A percentile compares a stretch with the other conserved stretches of the same genome.
Evolutionary conservation across 1,140 invertebrate species (phyloP).

Genomic region (Drosophila pseudoananassae): DNA sequence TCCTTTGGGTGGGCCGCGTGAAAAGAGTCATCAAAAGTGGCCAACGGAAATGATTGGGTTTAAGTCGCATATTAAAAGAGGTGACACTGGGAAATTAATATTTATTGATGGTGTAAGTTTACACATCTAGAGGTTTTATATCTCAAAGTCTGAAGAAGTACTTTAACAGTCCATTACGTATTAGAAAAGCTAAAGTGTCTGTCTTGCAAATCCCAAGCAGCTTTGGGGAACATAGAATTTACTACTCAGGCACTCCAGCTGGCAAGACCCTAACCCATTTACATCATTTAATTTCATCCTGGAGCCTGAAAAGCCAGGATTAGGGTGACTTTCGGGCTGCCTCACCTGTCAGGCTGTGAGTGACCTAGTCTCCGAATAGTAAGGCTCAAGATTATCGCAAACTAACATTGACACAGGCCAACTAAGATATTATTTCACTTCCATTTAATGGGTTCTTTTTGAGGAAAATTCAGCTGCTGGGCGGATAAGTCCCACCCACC

Average conservation of each 20-base stretch:
- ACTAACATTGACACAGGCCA: conserved; percentile 36
- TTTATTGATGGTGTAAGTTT: neutral
- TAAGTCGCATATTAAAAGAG: neutral
- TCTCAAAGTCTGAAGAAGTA: too few species aligned
- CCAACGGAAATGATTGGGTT: neutral
- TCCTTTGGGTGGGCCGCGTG: neutral
- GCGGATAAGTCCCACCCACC: neutral
- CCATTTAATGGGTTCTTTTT: conserved; percentile 32
- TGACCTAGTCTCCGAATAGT: conserved; percentile 25
- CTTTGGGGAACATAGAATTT: neutral
- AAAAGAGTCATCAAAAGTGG: neutral
- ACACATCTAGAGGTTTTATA: too few species aligned
- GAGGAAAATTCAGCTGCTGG: conserved; percentile 21
- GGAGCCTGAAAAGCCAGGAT: conserved; percentile 17
- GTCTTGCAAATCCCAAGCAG: neutral
- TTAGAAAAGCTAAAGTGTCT: neutral
- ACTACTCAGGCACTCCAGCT: neutral
- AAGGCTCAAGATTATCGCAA: conserved; percentile 41
- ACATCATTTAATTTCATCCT: conserved; percentile 18
- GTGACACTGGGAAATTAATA: conserved; percentile 8
- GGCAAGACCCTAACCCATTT: conserved; percentile 27
- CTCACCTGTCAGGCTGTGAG: conserved; percentile 20
- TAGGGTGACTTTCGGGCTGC: conserved; percentile 16
- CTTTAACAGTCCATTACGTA: neutral
- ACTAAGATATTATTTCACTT: conserved; percentile 34